Evolutionary conservation across 2,797 vertebrate genomes (phyloP).

Genomic region (Merluccius polli): DNA sequence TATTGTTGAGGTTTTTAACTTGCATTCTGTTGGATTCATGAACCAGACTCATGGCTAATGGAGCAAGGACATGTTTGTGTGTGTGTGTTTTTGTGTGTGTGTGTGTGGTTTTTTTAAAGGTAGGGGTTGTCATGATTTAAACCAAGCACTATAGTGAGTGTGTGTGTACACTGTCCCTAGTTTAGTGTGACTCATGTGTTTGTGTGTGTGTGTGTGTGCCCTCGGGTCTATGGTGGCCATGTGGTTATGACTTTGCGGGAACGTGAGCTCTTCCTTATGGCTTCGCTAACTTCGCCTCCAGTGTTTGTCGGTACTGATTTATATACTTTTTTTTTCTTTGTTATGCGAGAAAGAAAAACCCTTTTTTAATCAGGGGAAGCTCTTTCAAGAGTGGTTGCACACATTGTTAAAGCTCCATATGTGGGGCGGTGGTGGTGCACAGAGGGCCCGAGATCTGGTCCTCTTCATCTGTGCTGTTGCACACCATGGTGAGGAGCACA

Average conservation of each 20-base stretch:
- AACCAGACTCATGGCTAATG: not conserved
- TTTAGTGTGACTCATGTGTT: not conserved
- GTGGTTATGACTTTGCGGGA: not conserved
- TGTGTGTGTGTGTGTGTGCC: not conserved
- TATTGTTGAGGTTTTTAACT: not conserved
- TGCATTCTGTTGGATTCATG: not conserved
- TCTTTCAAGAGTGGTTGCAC: not conserved
- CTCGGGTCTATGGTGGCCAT: not conserved
- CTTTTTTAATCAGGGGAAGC: not conserved
- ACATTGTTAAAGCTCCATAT: not conserved
- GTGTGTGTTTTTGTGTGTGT: not conserved
- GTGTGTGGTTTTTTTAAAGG: not conserved
- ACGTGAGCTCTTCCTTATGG: constrained; percentile 1
- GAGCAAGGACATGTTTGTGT: too few species aligned
- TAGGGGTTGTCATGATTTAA: not conserved
- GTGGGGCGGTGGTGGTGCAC: too few species aligned
- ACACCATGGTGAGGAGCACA: not conserved
- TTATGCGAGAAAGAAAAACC: not conserved
- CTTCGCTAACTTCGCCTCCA: not conserved
- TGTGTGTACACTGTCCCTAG: not conserved
- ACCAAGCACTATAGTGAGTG: not conserved
- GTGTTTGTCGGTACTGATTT: not conserved
- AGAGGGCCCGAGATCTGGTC: not conserved
- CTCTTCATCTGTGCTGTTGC: not conserved
- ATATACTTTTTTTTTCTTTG: not conserved